A percentile compares a stretch with the other conserved stretches of the same genome.
Conservation (phyloP, 1,140 invertebrate species). For the Zaprionus kolodkinae region DNA sequence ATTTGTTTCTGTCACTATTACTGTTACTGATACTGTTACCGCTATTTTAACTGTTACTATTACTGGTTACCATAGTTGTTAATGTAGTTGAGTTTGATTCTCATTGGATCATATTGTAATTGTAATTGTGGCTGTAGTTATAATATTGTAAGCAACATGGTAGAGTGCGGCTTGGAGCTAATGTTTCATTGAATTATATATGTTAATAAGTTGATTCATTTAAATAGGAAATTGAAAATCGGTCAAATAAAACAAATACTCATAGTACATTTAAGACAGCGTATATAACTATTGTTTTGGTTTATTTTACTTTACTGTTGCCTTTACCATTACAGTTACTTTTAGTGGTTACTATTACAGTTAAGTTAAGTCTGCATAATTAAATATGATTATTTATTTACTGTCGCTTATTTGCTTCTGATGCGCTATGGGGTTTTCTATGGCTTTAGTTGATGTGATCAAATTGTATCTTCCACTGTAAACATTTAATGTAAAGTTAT, state of each 20-base stretch:
- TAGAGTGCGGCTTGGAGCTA: constrained; percentile 76
- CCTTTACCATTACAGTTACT: constrained; percentile 5
- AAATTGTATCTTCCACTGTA: constrained; percentile 11
- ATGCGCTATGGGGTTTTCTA: constrained; percentile 24
- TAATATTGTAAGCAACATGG: constrained; percentile 71
- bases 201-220: constrained; percentile 45
- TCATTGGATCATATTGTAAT: constrained; percentile 25
- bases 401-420: constrained; percentile 11
- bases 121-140: constrained; percentile 30
- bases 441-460: constrained; percentile 19
- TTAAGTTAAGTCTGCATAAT: constrained; percentile 23
- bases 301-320: constrained; percentile 12
- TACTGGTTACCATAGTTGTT: constrained; percentile 12
- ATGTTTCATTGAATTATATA: constrained; percentile 72
- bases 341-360: constrained; percentile 3
- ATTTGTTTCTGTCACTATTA: constrained; percentile 38
- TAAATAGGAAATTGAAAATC: constrained; percentile 38
- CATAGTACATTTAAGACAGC: constrained; percentile 23
- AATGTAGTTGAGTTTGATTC: constrained; percentile 23
- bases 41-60: constrained; percentile 16
- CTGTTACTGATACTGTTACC: constrained; percentile 14
- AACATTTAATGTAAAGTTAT: not conserved
- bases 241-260: constrained; percentile 29
- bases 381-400: constrained; percentile 25
- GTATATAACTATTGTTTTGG: constrained; percentile 23